Evolutionary conservation across 2,888 invertebrate genomes (phyloP).

Genomic region (Sussaba pulchella): DNA sequence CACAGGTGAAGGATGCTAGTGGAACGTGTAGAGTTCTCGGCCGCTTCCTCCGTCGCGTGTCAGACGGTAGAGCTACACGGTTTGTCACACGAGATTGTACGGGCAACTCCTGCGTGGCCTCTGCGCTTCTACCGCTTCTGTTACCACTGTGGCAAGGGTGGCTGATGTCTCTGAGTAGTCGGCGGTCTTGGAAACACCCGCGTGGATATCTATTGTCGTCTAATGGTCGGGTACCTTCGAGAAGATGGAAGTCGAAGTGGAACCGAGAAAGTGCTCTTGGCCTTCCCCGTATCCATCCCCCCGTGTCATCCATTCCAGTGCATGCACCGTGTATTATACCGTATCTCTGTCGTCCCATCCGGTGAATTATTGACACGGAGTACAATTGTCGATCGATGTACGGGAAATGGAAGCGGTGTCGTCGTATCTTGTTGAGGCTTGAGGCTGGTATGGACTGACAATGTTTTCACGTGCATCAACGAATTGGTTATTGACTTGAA

Average conservation of each 20-base stretch:
- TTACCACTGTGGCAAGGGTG: constrained; percentile 27
- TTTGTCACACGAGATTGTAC: constrained; percentile 54
- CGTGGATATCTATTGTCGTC: constrained; percentile 69
- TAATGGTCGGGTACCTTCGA: constrained; percentile 64
- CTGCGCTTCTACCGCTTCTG: constrained; percentile 47
- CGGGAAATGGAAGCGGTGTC: constrained; percentile 27
- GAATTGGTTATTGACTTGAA: no score
- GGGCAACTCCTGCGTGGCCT: constrained; percentile 30
- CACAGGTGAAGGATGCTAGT: background rate
- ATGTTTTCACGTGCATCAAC: no score
- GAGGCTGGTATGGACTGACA: background rate
- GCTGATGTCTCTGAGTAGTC: constrained; percentile 37
- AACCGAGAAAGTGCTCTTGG: constrained; percentile 65
- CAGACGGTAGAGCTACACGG: constrained; percentile 19
- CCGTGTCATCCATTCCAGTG: background rate
- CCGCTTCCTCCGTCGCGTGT: constrained; percentile 25
- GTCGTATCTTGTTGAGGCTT: constrained; percentile 21
- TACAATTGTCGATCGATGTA: constrained; percentile 67
- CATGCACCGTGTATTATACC: constrained; percentile 30
- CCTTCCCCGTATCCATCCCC: background rate
- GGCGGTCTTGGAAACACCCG: constrained; percentile 22
- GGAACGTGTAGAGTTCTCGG: constrained; percentile 1
- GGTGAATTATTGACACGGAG: constrained; percentile 73
- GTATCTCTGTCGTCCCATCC: constrained; percentile 42
- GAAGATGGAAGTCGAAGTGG: constrained; percentile 68